These are phyloP conservation scores for Pogonomyrmex barbatus DNA, from an alignment of 1,140 invertebrate genomes.

Conservation along the genomic window DNA sequence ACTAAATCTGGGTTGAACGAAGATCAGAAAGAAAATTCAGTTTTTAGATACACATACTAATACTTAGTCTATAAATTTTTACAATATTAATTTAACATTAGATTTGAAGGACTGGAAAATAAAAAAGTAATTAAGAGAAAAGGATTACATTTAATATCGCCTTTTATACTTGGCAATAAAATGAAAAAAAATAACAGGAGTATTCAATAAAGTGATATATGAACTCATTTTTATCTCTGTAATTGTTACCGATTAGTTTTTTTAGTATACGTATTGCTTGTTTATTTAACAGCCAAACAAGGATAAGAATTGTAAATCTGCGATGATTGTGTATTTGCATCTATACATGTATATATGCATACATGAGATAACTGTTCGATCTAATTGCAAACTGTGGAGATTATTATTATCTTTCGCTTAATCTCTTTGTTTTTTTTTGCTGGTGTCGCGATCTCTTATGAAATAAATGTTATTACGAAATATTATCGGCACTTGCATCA, in stretches of 20 bases:
- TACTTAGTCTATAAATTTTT: background rate
- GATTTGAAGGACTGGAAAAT: background rate
- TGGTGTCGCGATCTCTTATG: background rate
- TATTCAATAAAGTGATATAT: constrained; percentile 3
- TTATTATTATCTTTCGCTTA: background rate
- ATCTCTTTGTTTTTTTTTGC: background rate
- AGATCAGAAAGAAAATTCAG: background rate
- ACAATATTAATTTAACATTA: background rate
- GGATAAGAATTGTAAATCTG: constrained; percentile 10
- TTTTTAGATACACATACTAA: background rate
- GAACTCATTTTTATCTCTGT: constrained; percentile 9
- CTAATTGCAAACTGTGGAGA: background rate
- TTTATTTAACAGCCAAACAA: constrained; percentile 12
- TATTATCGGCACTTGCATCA: background rate
- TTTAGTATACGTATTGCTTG: background rate
- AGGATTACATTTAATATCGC: background rate
- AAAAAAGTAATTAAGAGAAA: background rate
- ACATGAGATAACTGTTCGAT: background rate
- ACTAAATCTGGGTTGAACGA: constrained; percentile 55
- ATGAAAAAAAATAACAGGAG: background rate
- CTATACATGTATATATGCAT: background rate
- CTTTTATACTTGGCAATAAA: background rate
- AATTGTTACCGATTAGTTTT: constrained; percentile 7
- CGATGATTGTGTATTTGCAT: background rate
- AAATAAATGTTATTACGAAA: constrained; percentile 3